Base-by-base conservation (phyloP, 2,113 vertebrate species). In the Motacilla alba region DNA sequence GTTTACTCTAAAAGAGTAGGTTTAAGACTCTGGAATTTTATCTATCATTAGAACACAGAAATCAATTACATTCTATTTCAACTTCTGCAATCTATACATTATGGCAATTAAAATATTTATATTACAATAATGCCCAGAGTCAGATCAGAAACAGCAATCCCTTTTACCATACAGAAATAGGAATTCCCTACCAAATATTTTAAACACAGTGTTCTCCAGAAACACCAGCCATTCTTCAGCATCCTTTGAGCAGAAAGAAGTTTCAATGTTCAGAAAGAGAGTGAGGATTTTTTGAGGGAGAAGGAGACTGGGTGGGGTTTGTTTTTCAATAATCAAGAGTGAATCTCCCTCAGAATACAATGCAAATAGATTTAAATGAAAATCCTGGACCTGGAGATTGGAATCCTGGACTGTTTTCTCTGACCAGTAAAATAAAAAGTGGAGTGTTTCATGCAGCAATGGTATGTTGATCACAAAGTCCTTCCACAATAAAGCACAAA, bases 401-500 rank as follows among this genome's bases (percentile, higher is more conserved):
- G 27, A 89, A 91, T 55, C 16, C 27, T 80, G 46, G 18, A 30
- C 35, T 66, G 37, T 60, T 72, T 91, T 50, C 56, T 87, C 44
- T 52, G 33, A 90, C 66, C 10, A 41, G 24, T 28, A 78, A 28
- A 55, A 85, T 67, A 59, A 94, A 55, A 91, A 58, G 10, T 43
- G 53, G 55, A 90, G 70, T 21, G 46, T 83, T 90, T 88, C 66
- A 75, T 16, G 6, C 22, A 93, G 52, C 53, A 77, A 53, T 83
- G 35, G 21, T 64, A 89, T 52, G 73, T 92, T 90, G 70, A 83
- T 82, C 80, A 94, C 81, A 39, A 66, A 83, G 85, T 92, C 76
- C 52, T 53, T 90, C 89, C 9, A 24, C 72, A 95, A 95, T 77
- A 90, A 75, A 76, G 89, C 44, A 96, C 73, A 96, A 94, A 89